These are phyloP conservation scores for Cherax quadricarinatus DNA, from an alignment of 1,140 invertebrate genomes.

Conservation along the genomic window DNA sequence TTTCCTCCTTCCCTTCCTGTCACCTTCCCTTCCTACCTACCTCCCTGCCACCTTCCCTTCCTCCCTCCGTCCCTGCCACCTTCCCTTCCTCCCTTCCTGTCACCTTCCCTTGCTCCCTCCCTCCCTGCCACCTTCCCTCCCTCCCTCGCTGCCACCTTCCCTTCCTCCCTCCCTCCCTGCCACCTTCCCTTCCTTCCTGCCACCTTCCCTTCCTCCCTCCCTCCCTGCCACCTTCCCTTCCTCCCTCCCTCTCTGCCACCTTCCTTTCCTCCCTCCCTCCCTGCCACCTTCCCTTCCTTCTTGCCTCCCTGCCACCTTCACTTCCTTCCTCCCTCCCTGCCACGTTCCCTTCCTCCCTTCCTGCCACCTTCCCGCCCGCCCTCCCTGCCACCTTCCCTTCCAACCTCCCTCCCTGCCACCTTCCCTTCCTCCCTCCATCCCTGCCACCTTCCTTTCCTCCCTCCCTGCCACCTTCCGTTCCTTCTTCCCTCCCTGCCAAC, in stretches of 20 bases:
- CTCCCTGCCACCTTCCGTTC: too few relatives aligned
- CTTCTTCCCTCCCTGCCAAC: not conserved
- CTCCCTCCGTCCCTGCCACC: too few relatives aligned
- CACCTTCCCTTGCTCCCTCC: too few relatives aligned
- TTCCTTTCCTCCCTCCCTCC: not conserved
- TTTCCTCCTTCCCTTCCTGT: too few relatives aligned
- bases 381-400: not conserved
- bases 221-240: not conserved
- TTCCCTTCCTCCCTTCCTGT: too few relatives aligned
- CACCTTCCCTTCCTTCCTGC: too few relatives aligned
- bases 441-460: too few relatives aligned
- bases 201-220: not conserved
- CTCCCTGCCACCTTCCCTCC: too few relatives aligned
- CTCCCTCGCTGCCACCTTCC: too few relatives aligned
- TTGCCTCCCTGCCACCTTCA: not conserved
- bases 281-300: not conserved
- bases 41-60: not conserved
- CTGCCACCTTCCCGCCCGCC: not conserved
- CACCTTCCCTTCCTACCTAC: too few relatives aligned
- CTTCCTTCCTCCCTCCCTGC: not conserved
- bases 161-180: too few relatives aligned
- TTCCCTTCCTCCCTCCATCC: too few relatives aligned
- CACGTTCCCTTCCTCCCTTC: not conserved
- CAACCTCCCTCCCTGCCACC: not conserved
- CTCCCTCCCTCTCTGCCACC: not conserved